These are phyloP conservation scores for Mergus octosetaceus DNA, from an alignment of 2,797 vertebrate genomes.

Conservation along the genomic window DNA sequence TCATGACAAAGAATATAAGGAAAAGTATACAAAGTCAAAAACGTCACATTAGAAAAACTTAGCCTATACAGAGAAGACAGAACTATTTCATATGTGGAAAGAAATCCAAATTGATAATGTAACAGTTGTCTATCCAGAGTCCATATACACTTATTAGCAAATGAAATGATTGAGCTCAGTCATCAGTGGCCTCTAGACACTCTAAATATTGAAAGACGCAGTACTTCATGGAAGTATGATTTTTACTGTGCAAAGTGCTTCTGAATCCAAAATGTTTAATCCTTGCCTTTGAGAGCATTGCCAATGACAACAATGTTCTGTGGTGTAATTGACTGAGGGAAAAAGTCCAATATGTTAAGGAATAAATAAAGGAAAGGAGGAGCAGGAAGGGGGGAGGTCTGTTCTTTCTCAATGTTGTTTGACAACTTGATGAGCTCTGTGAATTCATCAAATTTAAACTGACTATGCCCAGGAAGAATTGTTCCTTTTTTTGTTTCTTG, in stretches of 20 bases:
- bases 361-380: neutral
- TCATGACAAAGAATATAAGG: neutral
- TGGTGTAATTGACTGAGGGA: conserved; percentile 18
- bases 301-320: conserved; percentile 40
- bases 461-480: conserved; percentile 22
- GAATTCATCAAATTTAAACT: conserved; percentile 54
- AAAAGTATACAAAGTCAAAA: neutral
- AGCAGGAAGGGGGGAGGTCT: neutral
- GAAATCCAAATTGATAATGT: neutral
- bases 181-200: neutral
- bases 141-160: neutral
- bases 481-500: conserved; percentile 14
- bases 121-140: neutral
- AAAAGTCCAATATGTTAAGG: conserved; percentile 12
- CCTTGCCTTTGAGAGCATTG: conserved; percentile 9
- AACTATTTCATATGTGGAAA: neutral
- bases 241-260: neutral
- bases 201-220: neutral
- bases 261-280: conserved; percentile 51
- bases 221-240: neutral
- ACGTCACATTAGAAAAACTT: neutral
- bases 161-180: neutral
- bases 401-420: conserved; percentile 59
- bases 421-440: conserved; percentile 34
- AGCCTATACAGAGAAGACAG: neutral